Evolutionary conservation across 2,113 vertebrate species (phyloP), one percentile per base, ranked within the genome.

Genomic region (Protomyctophum bolini): DNA sequence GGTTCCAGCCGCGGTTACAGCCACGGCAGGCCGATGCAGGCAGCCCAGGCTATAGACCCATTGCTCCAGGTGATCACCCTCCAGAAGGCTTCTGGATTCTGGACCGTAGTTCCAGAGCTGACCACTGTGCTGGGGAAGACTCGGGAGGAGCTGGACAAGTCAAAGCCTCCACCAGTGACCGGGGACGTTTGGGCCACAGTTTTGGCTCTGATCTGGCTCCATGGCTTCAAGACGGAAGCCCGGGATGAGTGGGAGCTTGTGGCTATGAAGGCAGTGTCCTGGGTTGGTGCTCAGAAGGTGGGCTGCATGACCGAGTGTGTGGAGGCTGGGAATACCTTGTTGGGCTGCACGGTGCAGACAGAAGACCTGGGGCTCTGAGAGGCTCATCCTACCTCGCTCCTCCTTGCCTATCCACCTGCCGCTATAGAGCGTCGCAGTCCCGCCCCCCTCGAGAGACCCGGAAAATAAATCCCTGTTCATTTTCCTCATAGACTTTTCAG

Each of bases 171-270:
- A 0, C 1, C 66, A 72, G 94, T 95, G 11, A 87, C 88, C 1
- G 6, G 74, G 11, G 77, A 87, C 0, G 83, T 87, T 47, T 96
- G 95, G 95, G 94, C 92, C 59, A 96, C 95, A 1, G 65, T 94
- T 14, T 81, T 96, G 80, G 94, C 93, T 10, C 81, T 96, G 75
- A 72, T 94, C 45, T 96, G 95, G 95, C 92, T 95, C 11, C 84
- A 94, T 70, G 88, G 74, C 14, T 91, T 83, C 47, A 87, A 88
- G 21, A 21, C 2, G 21, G 21, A 21, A 2, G 21, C 21, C 21
- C 21, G 2, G 21, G 21, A 21, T 21, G 52, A 70, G 82, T 93
- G 90, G 94, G 89, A 94, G 79, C 79, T 95, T 71, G 73, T 93
- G 87, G 91, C 92, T 69, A 81, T 88, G 72, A 92, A 93, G n/a